Base-by-base conservation (phyloP, 2,888 invertebrate genomes). In the Eupithecia subfuscata region DNA sequence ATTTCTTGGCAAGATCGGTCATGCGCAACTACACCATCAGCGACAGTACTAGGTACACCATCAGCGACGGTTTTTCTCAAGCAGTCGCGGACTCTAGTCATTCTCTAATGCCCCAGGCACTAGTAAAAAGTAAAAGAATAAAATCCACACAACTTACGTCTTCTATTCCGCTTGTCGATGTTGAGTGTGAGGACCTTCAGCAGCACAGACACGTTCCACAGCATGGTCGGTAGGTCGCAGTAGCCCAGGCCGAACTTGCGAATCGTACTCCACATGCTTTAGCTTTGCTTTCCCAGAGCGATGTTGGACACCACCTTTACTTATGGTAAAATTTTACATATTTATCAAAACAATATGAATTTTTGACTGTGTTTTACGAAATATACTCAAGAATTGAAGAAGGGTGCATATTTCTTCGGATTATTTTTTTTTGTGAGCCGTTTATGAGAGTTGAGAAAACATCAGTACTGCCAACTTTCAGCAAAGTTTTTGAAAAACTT, bases 151-250 rank as follows among this genome's bases (percentile, higher is more conserved):
- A 22, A 56, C 78, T 72, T 77, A 81, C 79, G 72, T 40, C 65
- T 86, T 16, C 80, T 84, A 67, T 85, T 79, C 6, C 84, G 79
- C 9, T 70, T 80, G 75, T 90, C 88, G 34, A 91, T 82, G 75
- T 88, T 88, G 0, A 92, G 81, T 0, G 87, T 83, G 1, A 91
- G 74, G 0, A 79, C 68, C 70, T 88, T 78, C n/a, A 91, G 80
- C 74, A 91, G 74, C 14, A 78, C 56, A 8, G 86, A 83, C 0
- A 88, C 82, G 72, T 92, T 91, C 72, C 84, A 83, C 7, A 91
- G 18, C 87, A 91, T 89, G 0, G 88, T 89, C 0, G 88, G 85
- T 37, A 92, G 82, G 45, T 90, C 89, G 65, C 87, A 87, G 70
- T 86, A 82, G 5, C 80, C 78, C 75, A 87, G 75, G 0, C 88